Percentiles rank a stretch among this genome's conserved stretches.
These are phyloP conservation scores for Furnarius figulus DNA, from an alignment of 2,113 vertebrate species.

Conservation along the genomic window DNA sequence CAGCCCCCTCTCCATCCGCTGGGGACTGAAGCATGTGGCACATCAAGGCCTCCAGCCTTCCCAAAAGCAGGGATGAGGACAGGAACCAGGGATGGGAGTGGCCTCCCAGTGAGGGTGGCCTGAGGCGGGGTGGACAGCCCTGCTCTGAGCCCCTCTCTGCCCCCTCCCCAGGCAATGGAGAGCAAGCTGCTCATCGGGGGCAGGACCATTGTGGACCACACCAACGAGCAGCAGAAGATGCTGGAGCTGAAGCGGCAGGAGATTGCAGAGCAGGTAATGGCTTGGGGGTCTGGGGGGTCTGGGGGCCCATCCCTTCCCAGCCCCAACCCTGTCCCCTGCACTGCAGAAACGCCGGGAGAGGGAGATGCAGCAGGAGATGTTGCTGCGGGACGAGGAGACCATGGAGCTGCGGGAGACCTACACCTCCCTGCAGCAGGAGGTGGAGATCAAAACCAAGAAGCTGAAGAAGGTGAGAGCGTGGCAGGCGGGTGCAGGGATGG, in stretches of 20 bases:
- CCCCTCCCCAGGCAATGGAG: constrained; percentile 85
- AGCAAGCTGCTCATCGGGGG: constrained; percentile 94
- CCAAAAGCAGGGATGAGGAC: background rate
- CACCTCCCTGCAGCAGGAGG: constrained; percentile 93
- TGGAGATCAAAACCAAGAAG: constrained; percentile 96
- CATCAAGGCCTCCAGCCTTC: background rate
- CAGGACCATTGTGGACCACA: constrained; percentile 95
- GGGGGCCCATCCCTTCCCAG: accelerated
- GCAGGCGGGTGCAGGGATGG: accelerated
- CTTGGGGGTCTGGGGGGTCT: accelerated
- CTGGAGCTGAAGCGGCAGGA: constrained; percentile 92
- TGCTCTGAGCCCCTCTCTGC: background rate
- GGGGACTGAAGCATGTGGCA: background rate
- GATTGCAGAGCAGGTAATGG: constrained; percentile 88
- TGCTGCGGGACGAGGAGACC: constrained; percentile 91
- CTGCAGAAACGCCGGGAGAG: constrained; percentile 88
- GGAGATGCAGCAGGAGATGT: constrained; percentile 93
- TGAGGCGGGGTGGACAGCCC: background rate
- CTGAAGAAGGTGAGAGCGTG: constrained; percentile 85
- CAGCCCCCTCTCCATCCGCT: background rate
- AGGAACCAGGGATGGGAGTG: background rate
- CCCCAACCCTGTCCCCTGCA: background rate
- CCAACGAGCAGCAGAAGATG: constrained; percentile 96
- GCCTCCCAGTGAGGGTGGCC: accelerated
- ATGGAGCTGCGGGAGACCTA: constrained; percentile 92